These are phyloP conservation scores for Mormyrus iriodes DNA, from an alignment of 2,113 vertebrate species.

Conservation along the genomic window DNA sequence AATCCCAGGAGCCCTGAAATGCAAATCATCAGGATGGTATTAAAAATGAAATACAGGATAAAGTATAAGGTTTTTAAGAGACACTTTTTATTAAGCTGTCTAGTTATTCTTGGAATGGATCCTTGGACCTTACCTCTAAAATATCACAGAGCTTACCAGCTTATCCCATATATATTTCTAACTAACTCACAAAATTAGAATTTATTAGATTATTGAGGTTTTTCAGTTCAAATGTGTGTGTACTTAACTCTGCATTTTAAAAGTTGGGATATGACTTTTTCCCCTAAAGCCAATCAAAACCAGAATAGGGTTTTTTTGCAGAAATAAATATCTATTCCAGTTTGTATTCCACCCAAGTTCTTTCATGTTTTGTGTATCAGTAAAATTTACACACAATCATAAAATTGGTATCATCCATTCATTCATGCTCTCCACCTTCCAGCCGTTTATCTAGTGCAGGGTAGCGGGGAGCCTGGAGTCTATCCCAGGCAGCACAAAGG, in stretches of 20 bases:
- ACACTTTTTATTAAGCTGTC: not conserved
- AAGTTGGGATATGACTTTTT: not conserved
- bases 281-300: not conserved
- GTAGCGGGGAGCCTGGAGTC: not conserved
- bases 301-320: not conserved
- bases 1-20: not conserved
- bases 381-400: not conserved
- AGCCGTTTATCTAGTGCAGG: not conserved
- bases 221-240: not conserved
- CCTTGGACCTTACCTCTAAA: not conserved
- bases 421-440: not conserved
- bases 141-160: not conserved
- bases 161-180: not conserved
- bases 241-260: not conserved
- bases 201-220: constrained; percentile 4
- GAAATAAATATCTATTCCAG: not conserved
- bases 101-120: not conserved
- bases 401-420: not conserved
- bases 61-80: not conserved
- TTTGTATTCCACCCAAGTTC: not conserved
- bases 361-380: not conserved
- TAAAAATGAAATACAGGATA: not conserved
- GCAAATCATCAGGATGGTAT: constrained; percentile 2
- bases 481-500: not conserved
- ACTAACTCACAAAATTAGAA: not conserved